These are phyloP conservation scores for Istiophorus platypterus DNA, from an alignment of 2,113 vertebrate species.

Conservation along the genomic window DNA sequence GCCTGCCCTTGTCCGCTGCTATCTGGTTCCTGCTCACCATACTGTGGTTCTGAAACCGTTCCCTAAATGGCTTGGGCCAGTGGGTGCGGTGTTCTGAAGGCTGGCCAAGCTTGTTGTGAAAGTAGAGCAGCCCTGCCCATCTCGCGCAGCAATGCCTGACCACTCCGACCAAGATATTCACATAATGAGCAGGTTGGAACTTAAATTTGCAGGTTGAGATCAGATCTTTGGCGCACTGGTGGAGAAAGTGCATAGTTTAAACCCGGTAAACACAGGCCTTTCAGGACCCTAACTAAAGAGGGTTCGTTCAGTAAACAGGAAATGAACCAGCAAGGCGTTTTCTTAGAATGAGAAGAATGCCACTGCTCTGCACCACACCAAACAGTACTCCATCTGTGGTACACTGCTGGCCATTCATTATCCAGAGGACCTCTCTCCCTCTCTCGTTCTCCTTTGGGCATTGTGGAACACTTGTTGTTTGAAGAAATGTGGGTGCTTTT, in stretches of 20 bases:
- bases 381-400: constrained; percentile 76
- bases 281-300: constrained; percentile 77
- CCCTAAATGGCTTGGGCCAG: constrained; percentile 71
- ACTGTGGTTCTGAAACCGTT: constrained; percentile 61
- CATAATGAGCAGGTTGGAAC: constrained; percentile 84
- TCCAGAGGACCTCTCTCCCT: constrained; percentile 50
- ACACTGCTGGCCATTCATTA: constrained; percentile 75
- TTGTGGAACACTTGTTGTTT: constrained; percentile 57
- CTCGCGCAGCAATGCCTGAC: constrained; percentile 65
- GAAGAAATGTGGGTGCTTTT: constrained; percentile 56
- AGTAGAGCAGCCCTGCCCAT: constrained; percentile 76
- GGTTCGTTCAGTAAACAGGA: constrained; percentile 86
- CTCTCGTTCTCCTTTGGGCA: constrained; percentile 43
- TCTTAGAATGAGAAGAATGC: constrained; percentile 80
- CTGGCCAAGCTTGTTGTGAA: constrained; percentile 77
- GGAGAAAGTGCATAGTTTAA: constrained; percentile 81
- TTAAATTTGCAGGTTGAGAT: constrained; percentile 85
- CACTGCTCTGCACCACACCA: constrained; percentile 77
- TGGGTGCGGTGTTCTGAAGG: constrained; percentile 70
- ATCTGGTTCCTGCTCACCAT: constrained; percentile 62
- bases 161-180: constrained; percentile 74
- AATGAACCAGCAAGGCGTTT: constrained; percentile 83
- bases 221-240: constrained; percentile 78
- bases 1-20: constrained; percentile 50
- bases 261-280: constrained; percentile 73